Evolutionary conservation across 1,140 invertebrate genomes (phyloP).

Genomic region (Daktulosphaira vitifoliae): DNA sequence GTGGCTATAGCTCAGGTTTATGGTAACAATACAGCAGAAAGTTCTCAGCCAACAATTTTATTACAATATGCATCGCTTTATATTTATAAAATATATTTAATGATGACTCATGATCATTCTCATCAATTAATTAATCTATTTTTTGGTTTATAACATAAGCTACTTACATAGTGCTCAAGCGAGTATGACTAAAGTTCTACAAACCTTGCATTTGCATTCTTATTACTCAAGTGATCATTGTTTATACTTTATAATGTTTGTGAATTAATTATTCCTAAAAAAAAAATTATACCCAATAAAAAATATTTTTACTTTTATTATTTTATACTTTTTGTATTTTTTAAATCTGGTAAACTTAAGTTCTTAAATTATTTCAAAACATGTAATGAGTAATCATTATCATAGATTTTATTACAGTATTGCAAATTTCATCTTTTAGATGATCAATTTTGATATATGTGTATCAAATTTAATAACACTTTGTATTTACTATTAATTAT

Average conservation of each 20-base stretch:
- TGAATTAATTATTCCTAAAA: conserved; percentile 27
- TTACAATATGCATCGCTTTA: conserved; percentile 24
- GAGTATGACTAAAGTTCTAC: conserved; percentile 1
- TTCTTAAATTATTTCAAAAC: too few relatives aligned
- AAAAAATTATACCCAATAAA: conserved; percentile 22
- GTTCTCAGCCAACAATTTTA: neutral
- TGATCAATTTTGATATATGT: too few relatives aligned
- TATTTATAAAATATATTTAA: conserved; percentile 16
- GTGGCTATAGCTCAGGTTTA: conserved; percentile 50
- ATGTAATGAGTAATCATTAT: too few relatives aligned
- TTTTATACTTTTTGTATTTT: too few relatives aligned
- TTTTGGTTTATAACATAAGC: conserved; percentile 1
- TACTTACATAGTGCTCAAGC: neutral
- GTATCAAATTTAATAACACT: too few relatives aligned
- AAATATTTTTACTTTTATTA: conserved; percentile 7
- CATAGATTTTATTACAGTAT: too few relatives aligned
- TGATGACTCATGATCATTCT: conserved; percentile 15
- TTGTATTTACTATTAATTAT: too few relatives aligned
- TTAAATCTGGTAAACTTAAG: too few relatives aligned
- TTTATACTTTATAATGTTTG: conserved; percentile 22
- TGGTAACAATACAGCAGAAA: conserved; percentile 44
- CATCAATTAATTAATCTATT: conserved; percentile 13
- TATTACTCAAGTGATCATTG: neutral
- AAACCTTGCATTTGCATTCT: conserved; percentile 10
- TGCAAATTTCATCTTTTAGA: too few relatives aligned